phyloP scores from a whole-genome alignment of 1,140 invertebrate species.

The Lepidostoma basale region DNA sequence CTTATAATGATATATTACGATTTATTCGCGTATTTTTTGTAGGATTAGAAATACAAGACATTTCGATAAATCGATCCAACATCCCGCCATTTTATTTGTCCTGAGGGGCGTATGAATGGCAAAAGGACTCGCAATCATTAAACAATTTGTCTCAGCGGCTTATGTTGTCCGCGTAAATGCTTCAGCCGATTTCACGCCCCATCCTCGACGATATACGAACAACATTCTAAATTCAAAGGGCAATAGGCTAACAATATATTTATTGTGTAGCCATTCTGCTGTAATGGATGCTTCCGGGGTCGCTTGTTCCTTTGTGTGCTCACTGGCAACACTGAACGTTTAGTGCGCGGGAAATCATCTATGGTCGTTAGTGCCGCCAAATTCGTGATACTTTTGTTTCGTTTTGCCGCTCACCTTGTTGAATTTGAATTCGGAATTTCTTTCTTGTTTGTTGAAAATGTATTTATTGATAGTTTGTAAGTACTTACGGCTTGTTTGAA shows the following conservation, averaged over 20 bases:
- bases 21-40: too few species aligned
- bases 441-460: neutral
- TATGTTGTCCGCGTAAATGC: slow-evolving; percentile 32
- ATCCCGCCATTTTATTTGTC: neutral
- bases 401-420: neutral
- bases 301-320: slow-evolving; percentile 7
- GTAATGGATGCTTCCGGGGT: slow-evolving; percentile 31
- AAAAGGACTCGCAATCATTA: slow-evolving; percentile 30
- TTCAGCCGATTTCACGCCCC: slow-evolving; percentile 41
- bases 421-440: neutral
- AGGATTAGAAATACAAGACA: too few species aligned
- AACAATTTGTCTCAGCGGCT: slow-evolving; percentile 43
- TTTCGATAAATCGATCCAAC: neutral
- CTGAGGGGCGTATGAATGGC: slow-evolving; percentile 6
- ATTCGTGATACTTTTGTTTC: slow-evolving; percentile 3
- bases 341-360: neutral
- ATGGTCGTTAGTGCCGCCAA: neutral
- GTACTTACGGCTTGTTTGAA: too few species aligned
- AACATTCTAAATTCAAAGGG: slow-evolving; percentile 28
- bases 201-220: slow-evolving; percentile 27
- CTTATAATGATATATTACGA: too few species aligned
- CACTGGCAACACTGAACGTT: slow-evolving; percentile 3
- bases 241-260: slow-evolving; percentile 26
- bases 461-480: too few species aligned
- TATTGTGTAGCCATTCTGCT: slow-evolving; percentile 22